Conservation (phyloP, 2,113 vertebrate genomes). For the Guaruba guarouba region DNA sequence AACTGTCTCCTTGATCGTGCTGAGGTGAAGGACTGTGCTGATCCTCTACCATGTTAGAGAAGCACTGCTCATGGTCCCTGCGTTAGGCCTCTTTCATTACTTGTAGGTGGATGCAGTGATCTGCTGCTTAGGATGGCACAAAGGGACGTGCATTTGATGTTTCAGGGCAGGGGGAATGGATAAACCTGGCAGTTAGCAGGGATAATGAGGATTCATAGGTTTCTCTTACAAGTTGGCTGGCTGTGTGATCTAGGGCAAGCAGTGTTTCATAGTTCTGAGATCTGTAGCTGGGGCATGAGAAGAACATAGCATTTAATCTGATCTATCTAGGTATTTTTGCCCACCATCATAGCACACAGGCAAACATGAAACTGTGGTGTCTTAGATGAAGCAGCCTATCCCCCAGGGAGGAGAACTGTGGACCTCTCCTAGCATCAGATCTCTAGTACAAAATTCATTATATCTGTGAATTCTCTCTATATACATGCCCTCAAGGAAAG, state of each 20-base stretch:
- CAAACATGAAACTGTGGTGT: neutral
- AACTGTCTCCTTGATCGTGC: neutral
- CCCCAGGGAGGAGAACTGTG: neutral
- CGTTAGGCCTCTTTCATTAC: neutral
- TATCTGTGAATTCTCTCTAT: neutral
- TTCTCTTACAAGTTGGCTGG: neutral
- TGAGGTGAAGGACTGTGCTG: neutral
- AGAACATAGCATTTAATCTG: neutral
- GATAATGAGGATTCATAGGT: neutral
- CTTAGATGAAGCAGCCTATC: neutral
- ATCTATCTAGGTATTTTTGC: neutral
- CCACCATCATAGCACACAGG: neutral
- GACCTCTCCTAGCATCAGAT: neutral
- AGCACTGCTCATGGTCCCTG: accelerated
- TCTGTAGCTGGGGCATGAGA: neutral
- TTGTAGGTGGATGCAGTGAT: neutral
- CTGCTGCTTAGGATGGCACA: neutral
- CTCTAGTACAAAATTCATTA: neutral
- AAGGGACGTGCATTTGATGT: neutral
- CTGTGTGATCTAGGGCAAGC: neutral
- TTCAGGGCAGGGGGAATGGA: neutral
- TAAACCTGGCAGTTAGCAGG: neutral
- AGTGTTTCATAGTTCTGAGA: neutral
- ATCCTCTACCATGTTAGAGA: too few species aligned
- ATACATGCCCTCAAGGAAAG: neutral